phyloP scores from a whole-genome alignment of 2,888 invertebrate species.

The Malacosoma neustria region DNA sequence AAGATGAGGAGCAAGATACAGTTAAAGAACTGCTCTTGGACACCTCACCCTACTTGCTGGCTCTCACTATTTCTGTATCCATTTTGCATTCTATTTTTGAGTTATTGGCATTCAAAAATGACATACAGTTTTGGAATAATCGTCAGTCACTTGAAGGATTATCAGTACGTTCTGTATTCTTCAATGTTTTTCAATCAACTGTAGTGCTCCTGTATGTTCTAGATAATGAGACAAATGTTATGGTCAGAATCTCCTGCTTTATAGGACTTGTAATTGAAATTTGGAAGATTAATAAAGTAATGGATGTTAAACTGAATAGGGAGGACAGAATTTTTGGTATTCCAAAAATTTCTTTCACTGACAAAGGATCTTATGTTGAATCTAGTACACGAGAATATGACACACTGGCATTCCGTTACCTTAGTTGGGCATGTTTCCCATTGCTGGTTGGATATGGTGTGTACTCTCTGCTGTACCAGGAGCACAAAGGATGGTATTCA shows the following conservation, averaged over 20 bases:
- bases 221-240: conserved; percentile 98
- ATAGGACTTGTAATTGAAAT: conserved; percentile 96
- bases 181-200: conserved; percentile 97
- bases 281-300: conserved; percentile 98
- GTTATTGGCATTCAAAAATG: conserved; percentile 99
- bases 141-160: conserved; percentile 97
- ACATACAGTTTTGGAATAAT: conserved; percentile 99
- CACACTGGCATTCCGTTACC: conserved; percentile 94
- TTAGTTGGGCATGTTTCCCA: conserved; percentile 97
- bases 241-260: conserved; percentile 95
- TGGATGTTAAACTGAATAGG: conserved; percentile 85
- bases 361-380: conserved; percentile 97
- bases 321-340: conserved; percentile 85
- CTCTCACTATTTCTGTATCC: conserved; percentile 92
- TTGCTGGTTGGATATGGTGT: conserved; percentile 93
- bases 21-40: conserved; percentile 96
- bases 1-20: conserved; percentile 91
- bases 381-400: conserved; percentile 97
- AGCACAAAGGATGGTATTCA: conserved; percentile 99
- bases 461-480: conserved; percentile 95
- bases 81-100: conserved; percentile 98
- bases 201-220: conserved; percentile 96
- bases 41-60: conserved; percentile 96
- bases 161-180: conserved; percentile 98
- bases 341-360: conserved; percentile 87